These are phyloP conservation scores for Lasius platythorax DNA, from an alignment of 2,888 invertebrate species.

Conservation along the genomic window DNA sequence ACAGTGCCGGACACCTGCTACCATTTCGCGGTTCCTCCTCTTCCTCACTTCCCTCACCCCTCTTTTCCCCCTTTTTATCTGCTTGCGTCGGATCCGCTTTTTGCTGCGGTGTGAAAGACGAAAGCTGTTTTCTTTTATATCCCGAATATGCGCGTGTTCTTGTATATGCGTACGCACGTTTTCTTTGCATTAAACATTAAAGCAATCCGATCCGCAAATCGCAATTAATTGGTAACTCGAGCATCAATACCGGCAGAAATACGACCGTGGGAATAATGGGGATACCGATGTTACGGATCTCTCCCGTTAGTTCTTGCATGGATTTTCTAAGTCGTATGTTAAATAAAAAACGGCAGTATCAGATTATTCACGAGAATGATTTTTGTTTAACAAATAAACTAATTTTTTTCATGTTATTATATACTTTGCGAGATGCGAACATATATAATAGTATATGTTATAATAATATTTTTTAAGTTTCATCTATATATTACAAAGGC, in stretches of 20 bases:
- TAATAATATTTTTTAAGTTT: constrained; percentile 10
- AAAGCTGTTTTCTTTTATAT: constrained; percentile 21
- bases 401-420: neutral
- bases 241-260: constrained; percentile 29
- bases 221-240: constrained; percentile 52
- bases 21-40: constrained; percentile 20
- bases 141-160: neutral
- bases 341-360: constrained; percentile 11
- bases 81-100: constrained; percentile 1
- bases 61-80: constrained; percentile 12
- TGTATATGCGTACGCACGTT: constrained; percentile 4
- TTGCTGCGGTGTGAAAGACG: neutral
- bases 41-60: neutral
- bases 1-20: constrained; percentile 45
- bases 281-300: neutral
- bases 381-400: constrained; percentile 3
- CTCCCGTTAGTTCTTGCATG: neutral
- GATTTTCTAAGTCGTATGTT: constrained; percentile 13
- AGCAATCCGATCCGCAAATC: constrained; percentile 38
- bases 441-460: neutral
- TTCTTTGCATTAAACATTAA: constrained; percentile 27
- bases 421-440: neutral
- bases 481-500: neutral
- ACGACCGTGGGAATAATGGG: constrained; percentile 13
- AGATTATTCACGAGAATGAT: constrained; percentile 1